phyloP scores from a whole-genome alignment of 2,113 vertebrate species.

The Gallinago jamesoni region DNA sequence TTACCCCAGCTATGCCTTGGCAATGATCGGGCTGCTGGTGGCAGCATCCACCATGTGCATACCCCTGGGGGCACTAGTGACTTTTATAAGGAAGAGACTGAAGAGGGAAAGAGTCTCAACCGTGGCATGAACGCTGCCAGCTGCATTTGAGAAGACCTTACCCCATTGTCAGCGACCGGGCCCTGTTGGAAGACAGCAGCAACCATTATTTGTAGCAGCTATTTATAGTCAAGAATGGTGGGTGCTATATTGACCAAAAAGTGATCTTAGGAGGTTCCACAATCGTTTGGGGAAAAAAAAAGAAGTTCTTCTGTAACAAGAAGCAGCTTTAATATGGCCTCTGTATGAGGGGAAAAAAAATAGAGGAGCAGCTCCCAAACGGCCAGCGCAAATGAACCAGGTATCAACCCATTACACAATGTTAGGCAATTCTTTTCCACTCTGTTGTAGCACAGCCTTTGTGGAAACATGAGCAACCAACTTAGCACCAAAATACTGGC shows the following conservation, averaged over 20 bases:
- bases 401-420: no score
- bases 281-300: neutral
- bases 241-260: constrained; percentile 30
- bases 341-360: neutral
- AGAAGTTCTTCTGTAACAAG: neutral
- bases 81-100: constrained; percentile 61
- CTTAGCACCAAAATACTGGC: neutral
- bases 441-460: neutral
- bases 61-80: constrained; percentile 81
- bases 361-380: neutral
- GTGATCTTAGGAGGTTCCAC: neutral
- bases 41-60: constrained; percentile 82
- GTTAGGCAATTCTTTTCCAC: neutral
- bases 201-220: constrained; percentile 12
- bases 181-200: constrained; percentile 33
- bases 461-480: neutral
- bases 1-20: constrained; percentile 82
- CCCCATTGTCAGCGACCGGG: neutral
- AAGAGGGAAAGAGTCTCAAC: constrained; percentile 24
- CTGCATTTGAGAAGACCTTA: neutral
- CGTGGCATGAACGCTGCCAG: neutral
- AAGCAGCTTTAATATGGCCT: neutral
- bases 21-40: constrained; percentile 84
- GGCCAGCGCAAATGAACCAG: neutral
- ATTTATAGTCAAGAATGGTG: neutral